These are phyloP conservation scores for Cephalotes varians DNA, from an alignment of 2,888 invertebrate species.

Conservation along the genomic window DNA sequence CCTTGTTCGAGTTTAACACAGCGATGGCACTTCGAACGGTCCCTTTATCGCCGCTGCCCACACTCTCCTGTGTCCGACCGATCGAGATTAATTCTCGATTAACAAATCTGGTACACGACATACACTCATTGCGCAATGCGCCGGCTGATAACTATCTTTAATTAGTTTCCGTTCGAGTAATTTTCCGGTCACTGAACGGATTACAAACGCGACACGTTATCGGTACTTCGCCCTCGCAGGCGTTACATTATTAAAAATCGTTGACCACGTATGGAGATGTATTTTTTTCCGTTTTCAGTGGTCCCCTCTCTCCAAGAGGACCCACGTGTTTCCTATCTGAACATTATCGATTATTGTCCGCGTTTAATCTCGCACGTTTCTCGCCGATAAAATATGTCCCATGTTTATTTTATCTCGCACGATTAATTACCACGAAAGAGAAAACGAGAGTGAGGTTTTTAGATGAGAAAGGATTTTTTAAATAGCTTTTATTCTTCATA, in stretches of 20 bases:
- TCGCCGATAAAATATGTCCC: not conserved
- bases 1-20: constrained; percentile 58
- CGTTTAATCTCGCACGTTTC: not conserved
- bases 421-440: constrained; percentile 3
- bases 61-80: not conserved
- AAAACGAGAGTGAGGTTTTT: not conserved
- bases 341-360: constrained; percentile 18
- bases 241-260: constrained; percentile 47
- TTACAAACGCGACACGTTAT: constrained; percentile 23
- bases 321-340: not conserved
- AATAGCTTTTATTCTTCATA: not conserved
- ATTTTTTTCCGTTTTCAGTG: not conserved
- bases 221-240: not conserved
- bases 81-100: constrained; percentile 65
- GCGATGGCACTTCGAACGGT: constrained; percentile 20
- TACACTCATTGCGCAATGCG: constrained; percentile 26
- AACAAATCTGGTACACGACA: constrained; percentile 44
- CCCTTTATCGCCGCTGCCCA: constrained; percentile 37
- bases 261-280: not conserved
- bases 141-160: constrained; percentile 47
- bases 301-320: not conserved
- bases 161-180: constrained; percentile 53
- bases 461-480: not conserved
- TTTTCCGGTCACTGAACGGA: constrained; percentile 45
- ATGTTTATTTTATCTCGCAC: not conserved